Percentiles rank a stretch among this genome's conserved stretches.
phyloP scores from a whole-genome alignment of 2,113 vertebrate genomes.

The Gymnorhina tibicen region DNA sequence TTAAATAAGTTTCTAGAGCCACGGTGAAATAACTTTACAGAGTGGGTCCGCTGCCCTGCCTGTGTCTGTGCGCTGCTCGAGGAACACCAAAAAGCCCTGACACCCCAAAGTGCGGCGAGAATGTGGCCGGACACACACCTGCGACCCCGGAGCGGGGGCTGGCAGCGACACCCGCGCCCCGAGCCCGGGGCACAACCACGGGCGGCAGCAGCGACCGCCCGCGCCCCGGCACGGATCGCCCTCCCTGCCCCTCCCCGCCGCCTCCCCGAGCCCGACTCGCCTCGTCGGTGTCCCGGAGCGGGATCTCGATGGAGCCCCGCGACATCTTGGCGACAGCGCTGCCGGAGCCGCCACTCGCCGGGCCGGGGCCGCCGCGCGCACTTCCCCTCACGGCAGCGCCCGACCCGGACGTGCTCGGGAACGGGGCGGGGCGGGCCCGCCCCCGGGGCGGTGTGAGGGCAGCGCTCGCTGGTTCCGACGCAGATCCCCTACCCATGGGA shows the following conservation, averaged over 20 bases:
- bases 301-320: conserved; percentile 57
- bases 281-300: conserved; percentile 57
- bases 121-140: fast-evolving
- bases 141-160: not conserved
- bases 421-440: not conserved
- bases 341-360: not conserved
- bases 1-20: not conserved
- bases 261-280: not conserved
- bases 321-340: not conserved
- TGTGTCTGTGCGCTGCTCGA: not conserved
- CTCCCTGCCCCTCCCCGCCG: not conserved
- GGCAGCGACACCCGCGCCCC: not conserved
- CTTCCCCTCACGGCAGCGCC: conserved; percentile 15
- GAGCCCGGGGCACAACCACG: not conserved
- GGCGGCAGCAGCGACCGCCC: not conserved
- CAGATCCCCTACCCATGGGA: fast-evolving
- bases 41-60: fast-evolving
- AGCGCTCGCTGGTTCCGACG: fast-evolving
- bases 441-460: not conserved
- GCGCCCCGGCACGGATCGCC: not conserved
- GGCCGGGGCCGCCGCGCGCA: not conserved
- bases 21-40: not conserved
- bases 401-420: conserved; percentile 45
- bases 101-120: fast-evolving
- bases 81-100: not conserved